Percentiles rank a stretch among this genome's conserved stretches.
These are phyloP conservation scores for Dryococelus australis DNA, from an alignment of 2,888 invertebrate species.

Conservation along the genomic window DNA sequence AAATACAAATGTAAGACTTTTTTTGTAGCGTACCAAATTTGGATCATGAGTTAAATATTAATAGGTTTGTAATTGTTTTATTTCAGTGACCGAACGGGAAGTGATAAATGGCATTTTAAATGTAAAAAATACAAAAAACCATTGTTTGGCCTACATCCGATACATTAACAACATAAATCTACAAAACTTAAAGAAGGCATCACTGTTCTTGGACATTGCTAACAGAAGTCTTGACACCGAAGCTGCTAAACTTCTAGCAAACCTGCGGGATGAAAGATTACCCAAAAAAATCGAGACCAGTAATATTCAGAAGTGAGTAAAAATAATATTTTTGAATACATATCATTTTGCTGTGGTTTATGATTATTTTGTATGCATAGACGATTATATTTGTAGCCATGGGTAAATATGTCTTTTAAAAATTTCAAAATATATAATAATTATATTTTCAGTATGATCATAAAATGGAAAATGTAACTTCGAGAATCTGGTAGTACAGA, in stretches of 20 bases:
- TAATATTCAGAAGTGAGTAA: slow-evolving; percentile 82
- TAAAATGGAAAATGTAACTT: too few relatives aligned
- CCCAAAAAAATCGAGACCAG: slow-evolving; percentile 88
- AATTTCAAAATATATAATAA: too few relatives aligned
- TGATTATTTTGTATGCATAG: too few relatives aligned
- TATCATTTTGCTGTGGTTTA: too few relatives aligned
- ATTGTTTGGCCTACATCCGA: slow-evolving; percentile 92
- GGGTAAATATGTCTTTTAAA: too few relatives aligned
- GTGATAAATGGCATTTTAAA: slow-evolving; percentile 94
- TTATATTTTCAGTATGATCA: too few relatives aligned
- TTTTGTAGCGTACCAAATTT: too few relatives aligned
- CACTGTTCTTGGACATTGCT: slow-evolving; percentile 93
- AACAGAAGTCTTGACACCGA: slow-evolving; percentile 93
- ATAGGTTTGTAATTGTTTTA: not conserved
- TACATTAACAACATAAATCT: slow-evolving; percentile 98
- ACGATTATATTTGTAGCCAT: too few relatives aligned
- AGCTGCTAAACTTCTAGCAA: slow-evolving; percentile 86
- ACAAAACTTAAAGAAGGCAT: slow-evolving; percentile 92
- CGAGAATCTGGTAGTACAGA: too few relatives aligned
- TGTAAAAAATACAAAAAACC: slow-evolving; percentile 93
- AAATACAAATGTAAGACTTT: too few relatives aligned
- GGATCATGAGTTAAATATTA: too few relatives aligned
- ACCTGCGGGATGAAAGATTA: slow-evolving; percentile 88
- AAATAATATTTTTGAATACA: not conserved
- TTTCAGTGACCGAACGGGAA: slow-evolving; percentile 93